Percentiles rank a stretch among this genome's conserved stretches.
Evolutionary conservation across 2,888 invertebrate genomes (phyloP).

Genomic region (Oscheius sp.): DNA sequence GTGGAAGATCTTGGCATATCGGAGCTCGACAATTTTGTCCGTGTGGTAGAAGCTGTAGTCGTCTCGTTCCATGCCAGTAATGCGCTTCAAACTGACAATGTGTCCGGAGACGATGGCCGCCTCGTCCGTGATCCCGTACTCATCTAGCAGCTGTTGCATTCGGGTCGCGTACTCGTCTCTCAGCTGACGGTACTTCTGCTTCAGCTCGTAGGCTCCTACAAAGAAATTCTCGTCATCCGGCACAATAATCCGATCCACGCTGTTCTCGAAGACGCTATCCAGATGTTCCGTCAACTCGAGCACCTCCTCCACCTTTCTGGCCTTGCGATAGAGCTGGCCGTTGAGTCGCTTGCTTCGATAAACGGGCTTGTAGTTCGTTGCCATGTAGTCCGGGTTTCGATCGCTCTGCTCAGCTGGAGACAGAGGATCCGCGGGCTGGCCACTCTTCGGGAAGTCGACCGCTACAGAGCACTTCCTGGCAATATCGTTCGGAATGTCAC

Average conservation of each 20-base stretch:
- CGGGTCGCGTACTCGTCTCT: constrained; percentile 56
- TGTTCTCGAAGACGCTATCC: constrained; percentile 46
- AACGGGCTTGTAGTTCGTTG: constrained; percentile 51
- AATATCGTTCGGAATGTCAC: constrained; percentile 53
- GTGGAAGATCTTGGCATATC: constrained; percentile 56
- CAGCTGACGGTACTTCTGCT: constrained; percentile 31
- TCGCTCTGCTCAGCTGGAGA: constrained; percentile 50
- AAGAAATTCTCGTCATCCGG: constrained; percentile 51
- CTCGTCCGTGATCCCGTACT: constrained; percentile 67
- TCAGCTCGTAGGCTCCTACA: constrained; percentile 37
- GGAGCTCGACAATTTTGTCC: constrained; percentile 66
- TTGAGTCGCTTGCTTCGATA: constrained; percentile 70
- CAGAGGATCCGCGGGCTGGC: constrained; percentile 63
- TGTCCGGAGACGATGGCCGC: constrained; percentile 63
- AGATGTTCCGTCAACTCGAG: constrained; percentile 48
- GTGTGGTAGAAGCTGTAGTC: constrained; percentile 71
- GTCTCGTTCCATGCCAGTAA: constrained; percentile 63
- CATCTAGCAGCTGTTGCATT: constrained; percentile 64
- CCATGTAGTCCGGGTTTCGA: constrained; percentile 61
- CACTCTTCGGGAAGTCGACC: constrained; percentile 74
- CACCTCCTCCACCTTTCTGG: constrained; percentile 59
- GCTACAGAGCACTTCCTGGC: constrained; percentile 66
- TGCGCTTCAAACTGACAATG: constrained; percentile 44
- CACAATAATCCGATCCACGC: constrained; percentile 40
- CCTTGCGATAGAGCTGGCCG: constrained; percentile 68